Evolutionary conservation across 2,797 vertebrate genomes (phyloP), one percentile per base, ranked within the genome.

Genomic region (Melanotaenia parkinsoni): DNA sequence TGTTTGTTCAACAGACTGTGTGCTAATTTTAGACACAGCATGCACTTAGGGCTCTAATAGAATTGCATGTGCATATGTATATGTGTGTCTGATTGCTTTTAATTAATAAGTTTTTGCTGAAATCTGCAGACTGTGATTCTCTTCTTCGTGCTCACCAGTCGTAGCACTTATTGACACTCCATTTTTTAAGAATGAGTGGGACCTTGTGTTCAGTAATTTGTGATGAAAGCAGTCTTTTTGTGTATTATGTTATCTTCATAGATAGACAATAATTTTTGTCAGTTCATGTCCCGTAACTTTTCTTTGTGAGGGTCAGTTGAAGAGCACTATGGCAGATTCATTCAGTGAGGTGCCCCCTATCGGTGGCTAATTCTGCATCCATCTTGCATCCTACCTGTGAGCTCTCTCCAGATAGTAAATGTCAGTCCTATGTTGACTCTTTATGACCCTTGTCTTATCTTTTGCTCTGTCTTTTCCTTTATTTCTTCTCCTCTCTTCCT

Each of bases 11-110:
- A 80, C 88, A 90, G 80, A 81, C 78, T 88, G 82, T 38, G 18
- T 40, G 22, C 88, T 89, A 85, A 88, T 86, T 89, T 90, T 88
- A 87, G 78, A 82, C 81, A 53, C 87, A 82, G 85, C 61, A 56
- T 88, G 87, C 80, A 87, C 28, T 11, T 66, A 68, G 76, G 26
- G 83, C 37, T 69, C 74, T 75, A 67, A 83, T 82, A 83, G 77
- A 82, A 63, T 51, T 26, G 62, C 57, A 58, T 72, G 59, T 67
- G 62, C 54, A 18, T 64, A 47, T 68, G 45, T 57, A 26, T 71
- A 40, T 67, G 28, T 82, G 50, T 59, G 30, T 67, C 61, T 61
- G 56, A 66, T 37, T 71, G 64, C 50, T 63, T 58, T 63, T 57
- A 65, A 82, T 84, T 82, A 85, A 90, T 90, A 88, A n/a, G 65